These are phyloP conservation scores for Triplophysa dalaica DNA, from an alignment of 2,113 vertebrate species.

Conservation along the genomic window DNA sequence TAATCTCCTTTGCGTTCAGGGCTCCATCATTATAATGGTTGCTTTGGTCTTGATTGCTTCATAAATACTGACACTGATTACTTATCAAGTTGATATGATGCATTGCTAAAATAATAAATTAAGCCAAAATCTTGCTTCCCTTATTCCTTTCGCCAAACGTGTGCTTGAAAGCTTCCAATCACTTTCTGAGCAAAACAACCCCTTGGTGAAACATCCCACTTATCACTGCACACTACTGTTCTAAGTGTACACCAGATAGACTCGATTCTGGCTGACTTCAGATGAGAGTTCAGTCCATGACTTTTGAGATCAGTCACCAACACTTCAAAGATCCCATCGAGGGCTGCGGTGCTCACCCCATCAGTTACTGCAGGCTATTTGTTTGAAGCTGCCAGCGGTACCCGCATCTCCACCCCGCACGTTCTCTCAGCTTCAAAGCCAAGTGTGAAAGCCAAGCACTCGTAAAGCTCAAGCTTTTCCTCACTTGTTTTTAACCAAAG, in stretches of 20 bases:
- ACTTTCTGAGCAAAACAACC: neutral
- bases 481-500: neutral
- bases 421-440: conserved; percentile 41
- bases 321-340: conserved; percentile 32
- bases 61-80: too few species aligned
- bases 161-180: too few species aligned
- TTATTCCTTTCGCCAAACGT: too few species aligned
- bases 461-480: neutral
- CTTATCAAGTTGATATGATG: too few species aligned
- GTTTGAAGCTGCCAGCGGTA: conserved; percentile 47
- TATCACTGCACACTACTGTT: neutral
- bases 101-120: too few species aligned
- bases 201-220: neutral
- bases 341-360: conserved; percentile 3
- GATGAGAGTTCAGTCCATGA: conserved; percentile 17
- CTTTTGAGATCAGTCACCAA: neutral
- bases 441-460: conserved; percentile 24
- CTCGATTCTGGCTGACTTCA: neutral
- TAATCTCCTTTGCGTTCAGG: too few species aligned
- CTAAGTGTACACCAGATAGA: neutral
- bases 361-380: conserved; percentile 23
- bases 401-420: conserved; percentile 19
- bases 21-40: too few species aligned
- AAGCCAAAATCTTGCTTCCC: too few species aligned
- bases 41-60: too few species aligned